Percentiles rank a stretch among this genome's conserved stretches.
Evolutionary conservation across 2,888 invertebrate genomes (phyloP).

Genomic region (Leptopilina drosophilae): DNA sequence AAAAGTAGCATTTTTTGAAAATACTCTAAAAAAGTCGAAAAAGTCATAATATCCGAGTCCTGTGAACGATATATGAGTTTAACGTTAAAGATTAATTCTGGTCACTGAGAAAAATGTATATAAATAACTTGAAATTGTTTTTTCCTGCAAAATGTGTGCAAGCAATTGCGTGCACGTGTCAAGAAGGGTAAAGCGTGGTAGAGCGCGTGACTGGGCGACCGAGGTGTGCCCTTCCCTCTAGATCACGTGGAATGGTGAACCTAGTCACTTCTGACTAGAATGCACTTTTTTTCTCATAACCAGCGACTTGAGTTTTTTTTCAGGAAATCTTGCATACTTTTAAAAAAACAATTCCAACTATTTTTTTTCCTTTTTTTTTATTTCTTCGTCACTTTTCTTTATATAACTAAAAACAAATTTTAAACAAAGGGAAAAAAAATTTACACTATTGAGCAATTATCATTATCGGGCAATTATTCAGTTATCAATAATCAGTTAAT

Average conservation of each 20-base stretch:
- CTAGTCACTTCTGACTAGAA: slow-evolving; percentile 39
- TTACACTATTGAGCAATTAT: no score
- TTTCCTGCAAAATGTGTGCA: slow-evolving; percentile 41
- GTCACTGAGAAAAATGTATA: slow-evolving; percentile 39
- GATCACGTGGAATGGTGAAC: slow-evolving; percentile 72
- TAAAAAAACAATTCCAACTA: background rate
- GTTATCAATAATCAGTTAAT: no score
- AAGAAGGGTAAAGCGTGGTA: slow-evolving; percentile 68
- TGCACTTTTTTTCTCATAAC: background rate
- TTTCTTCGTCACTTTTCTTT: background rate
- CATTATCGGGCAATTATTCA: no score
- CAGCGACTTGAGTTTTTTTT: slow-evolving; percentile 4
- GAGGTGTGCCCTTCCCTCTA: slow-evolving; percentile 71
- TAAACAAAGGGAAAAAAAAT: background rate
- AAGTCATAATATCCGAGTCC: no score
- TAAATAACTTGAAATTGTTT: slow-evolving; percentile 50
- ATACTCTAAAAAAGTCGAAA: no score
- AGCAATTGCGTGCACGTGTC: slow-evolving; percentile 52
- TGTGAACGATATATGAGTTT: background rate
- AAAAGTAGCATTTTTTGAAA: no score
- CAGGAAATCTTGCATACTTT: slow-evolving; percentile 7
- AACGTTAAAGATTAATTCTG: slow-evolving; percentile 36
- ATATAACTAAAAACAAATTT: background rate
- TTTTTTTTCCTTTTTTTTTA: background rate
- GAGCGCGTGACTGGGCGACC: slow-evolving; percentile 71